Percentiles rank a stretch among this genome's conserved stretches.
These are phyloP conservation scores for Leptinotarsa tumamoca DNA, from an alignment of 2,888 invertebrate genomes.

Conservation along the genomic window DNA sequence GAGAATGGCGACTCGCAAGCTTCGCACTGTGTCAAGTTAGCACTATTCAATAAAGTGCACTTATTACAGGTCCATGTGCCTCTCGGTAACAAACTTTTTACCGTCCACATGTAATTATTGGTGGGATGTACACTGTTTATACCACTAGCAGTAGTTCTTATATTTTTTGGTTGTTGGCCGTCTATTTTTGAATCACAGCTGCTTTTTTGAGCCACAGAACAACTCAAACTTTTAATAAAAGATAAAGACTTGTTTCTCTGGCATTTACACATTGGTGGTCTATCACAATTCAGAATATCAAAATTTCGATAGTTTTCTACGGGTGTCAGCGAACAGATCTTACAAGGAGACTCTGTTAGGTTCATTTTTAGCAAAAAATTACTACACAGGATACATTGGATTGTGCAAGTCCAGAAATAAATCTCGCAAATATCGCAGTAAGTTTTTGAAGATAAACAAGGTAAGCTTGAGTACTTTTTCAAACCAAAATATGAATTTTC, in stretches of 20 bases:
- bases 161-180: slow-evolving; percentile 58
- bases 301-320: slow-evolving; percentile 61
- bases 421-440: slow-evolving; percentile 50
- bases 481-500: slow-evolving; percentile 44
- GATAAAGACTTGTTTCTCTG: slow-evolving; percentile 59
- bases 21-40: slow-evolving; percentile 76
- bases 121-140: slow-evolving; percentile 58
- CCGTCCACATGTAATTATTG: slow-evolving; percentile 60
- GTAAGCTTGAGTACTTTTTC: slow-evolving; percentile 49
- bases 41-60: slow-evolving; percentile 81
- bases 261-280: slow-evolving; percentile 59
- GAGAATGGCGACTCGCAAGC: slow-evolving; percentile 78
- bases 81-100: slow-evolving; percentile 56
- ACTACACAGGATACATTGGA: slow-evolving; percentile 60
- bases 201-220: slow-evolving; percentile 61
- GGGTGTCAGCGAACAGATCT: slow-evolving; percentile 63
- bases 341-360: slow-evolving; percentile 62
- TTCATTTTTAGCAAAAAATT: slow-evolving; percentile 60
- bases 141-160: slow-evolving; percentile 65
- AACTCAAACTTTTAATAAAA: slow-evolving; percentile 63
- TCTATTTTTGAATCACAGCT: slow-evolving; percentile 58
- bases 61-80: slow-evolving; percentile 77
- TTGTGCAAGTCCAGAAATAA: slow-evolving; percentile 44
- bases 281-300: slow-evolving; percentile 60
- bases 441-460: slow-evolving; percentile 42